These are phyloP conservation scores for Geopemphigus sp. DNA, from an alignment of 1,140 invertebrate species.

Conservation along the genomic window DNA sequence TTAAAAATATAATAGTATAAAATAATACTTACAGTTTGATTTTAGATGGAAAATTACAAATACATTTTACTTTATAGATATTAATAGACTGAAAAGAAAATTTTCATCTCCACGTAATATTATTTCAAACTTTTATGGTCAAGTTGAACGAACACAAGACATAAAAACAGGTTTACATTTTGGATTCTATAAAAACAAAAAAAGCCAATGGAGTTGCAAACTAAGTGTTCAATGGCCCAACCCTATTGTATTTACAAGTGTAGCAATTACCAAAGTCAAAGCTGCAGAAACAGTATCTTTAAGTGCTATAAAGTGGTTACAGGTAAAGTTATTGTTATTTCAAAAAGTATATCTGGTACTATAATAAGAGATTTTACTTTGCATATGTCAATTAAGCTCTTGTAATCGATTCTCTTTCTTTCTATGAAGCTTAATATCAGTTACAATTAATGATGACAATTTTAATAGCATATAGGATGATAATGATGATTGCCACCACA, in stretches of 20 bases:
- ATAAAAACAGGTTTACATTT: constrained; percentile 25
- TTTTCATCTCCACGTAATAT: constrained; percentile 30
- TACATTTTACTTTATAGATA: constrained; percentile 3
- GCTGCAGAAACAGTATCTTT: constrained; percentile 42
- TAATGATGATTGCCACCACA: neutral
- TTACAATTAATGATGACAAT: no score
- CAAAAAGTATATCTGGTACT: no score
- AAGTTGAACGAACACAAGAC: constrained; percentile 17
- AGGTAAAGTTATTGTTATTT: constrained; percentile 20
- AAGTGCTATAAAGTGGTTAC: constrained; percentile 49
- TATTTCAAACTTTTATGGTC: constrained; percentile 30
- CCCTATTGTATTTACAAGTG: constrained; percentile 40
- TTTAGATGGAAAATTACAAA: neutral
- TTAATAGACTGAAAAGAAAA: constrained; percentile 28
- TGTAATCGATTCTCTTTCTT: no score
- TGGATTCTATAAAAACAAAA: constrained; percentile 26
- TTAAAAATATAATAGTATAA: neutral
- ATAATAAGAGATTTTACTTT: no score
- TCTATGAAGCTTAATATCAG: no score
- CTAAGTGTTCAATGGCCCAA: constrained; percentile 45
- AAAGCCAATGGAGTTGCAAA: constrained; percentile 40
- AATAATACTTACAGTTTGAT: neutral
- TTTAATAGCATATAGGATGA: neutral
- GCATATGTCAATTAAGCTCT: no score
- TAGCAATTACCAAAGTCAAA: constrained; percentile 41